phyloP scores from a whole-genome alignment of 2,113 vertebrate species.

The Coracopsis vasa region DNA sequence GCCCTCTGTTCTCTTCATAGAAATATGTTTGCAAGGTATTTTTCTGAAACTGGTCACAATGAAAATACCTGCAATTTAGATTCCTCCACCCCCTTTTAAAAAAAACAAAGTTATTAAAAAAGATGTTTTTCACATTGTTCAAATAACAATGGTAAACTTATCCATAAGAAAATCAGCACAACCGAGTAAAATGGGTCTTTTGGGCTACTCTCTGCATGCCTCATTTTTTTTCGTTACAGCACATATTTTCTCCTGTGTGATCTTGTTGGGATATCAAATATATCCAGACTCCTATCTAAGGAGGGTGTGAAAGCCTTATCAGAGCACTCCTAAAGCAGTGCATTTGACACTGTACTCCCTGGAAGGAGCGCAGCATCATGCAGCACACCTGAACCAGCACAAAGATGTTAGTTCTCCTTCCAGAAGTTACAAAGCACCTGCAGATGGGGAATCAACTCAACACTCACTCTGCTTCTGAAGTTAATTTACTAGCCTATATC shows the following conservation, averaged over 20 bases:
- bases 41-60: neutral
- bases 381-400: neutral
- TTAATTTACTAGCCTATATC: neutral
- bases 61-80: neutral
- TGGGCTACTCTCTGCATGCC: neutral
- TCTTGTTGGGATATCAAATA: neutral
- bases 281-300: neutral
- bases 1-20: neutral
- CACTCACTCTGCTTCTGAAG: neutral
- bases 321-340: fast-evolving
- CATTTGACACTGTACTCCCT: neutral
- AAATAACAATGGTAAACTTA: neutral
- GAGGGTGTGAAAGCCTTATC: neutral
- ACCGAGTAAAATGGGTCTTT: neutral
- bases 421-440: neutral
- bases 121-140: neutral
- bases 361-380: neutral
- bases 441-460: neutral
- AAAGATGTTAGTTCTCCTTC: neutral
- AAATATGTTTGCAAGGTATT: neutral
- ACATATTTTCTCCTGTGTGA: neutral
- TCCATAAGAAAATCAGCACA: neutral
- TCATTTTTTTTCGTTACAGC: conserved; percentile 6
- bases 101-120: neutral
- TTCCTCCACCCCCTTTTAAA: neutral